phyloP scores from a whole-genome alignment of 2,113 vertebrate genomes.

The Prolemur simus region DNA sequence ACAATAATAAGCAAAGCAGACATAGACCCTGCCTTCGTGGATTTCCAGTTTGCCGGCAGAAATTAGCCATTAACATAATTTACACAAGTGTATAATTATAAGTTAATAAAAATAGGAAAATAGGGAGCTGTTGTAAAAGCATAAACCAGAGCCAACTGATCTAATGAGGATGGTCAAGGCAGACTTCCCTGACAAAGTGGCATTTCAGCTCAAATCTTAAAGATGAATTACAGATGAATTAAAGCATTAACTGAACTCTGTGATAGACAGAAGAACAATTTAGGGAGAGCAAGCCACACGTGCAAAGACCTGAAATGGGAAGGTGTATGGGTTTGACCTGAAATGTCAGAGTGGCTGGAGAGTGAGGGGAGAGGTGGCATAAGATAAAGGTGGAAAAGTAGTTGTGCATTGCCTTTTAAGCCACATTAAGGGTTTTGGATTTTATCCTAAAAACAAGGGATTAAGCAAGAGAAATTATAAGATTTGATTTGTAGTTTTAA shows the following conservation, averaged over 20 bases:
- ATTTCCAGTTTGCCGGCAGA: conserved; percentile 8
- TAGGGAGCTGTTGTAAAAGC: neutral
- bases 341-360: neutral
- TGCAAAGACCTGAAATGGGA: neutral
- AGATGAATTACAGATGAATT: neutral
- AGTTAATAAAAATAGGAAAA: conserved; percentile 28
- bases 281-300: neutral
- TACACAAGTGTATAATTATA: neutral
- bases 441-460: neutral
- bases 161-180: neutral
- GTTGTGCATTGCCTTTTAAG: neutral
- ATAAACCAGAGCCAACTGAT: neutral
- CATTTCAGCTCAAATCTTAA: neutral
- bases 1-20: neutral
- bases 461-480: neutral
- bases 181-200: neutral
- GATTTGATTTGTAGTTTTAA: neutral
- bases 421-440: neutral
- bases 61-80: neutral
- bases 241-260: neutral
- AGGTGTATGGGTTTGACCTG: neutral
- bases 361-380: too few relatives aligned
- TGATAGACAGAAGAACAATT: neutral
- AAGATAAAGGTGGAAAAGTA: neutral
- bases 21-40: neutral